These are phyloP conservation scores for Lymantria monacha DNA, from an alignment of 2,888 invertebrate genomes.

Conservation along the genomic window DNA sequence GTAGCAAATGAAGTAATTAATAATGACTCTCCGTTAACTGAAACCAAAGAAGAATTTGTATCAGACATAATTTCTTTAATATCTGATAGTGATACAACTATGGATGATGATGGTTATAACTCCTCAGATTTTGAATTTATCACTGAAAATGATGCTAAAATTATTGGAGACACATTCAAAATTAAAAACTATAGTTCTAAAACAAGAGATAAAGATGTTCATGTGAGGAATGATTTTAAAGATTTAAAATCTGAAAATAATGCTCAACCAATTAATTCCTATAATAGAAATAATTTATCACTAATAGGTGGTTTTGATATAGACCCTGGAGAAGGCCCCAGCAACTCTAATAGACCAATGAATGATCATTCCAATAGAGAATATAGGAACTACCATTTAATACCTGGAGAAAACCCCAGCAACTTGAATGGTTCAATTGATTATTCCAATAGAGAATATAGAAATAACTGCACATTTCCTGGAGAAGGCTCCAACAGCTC, in stretches of 20 bases:
- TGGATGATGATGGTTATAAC: conserved; percentile 45
- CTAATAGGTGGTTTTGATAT: too few relatives aligned
- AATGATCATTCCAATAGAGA: background rate
- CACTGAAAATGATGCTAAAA: conserved; percentile 54
- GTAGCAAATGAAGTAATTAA: background rate
- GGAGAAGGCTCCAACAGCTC: background rate
- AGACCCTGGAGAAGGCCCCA: background rate
- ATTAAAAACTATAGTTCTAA: conserved; percentile 17
- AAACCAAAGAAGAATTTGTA: background rate
- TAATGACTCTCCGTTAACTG: background rate
- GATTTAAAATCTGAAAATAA: background rate
- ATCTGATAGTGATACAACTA: conserved; percentile 8
- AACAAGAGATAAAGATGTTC: background rate
- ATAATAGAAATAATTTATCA: too few relatives aligned
- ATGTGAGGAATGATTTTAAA: background rate
- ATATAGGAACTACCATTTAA: background rate
- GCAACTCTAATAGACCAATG: background rate
- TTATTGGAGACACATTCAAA: conserved; percentile 15
- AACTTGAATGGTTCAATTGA: background rate
- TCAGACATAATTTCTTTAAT: conserved; percentile 9
- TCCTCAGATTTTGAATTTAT: conserved; percentile 72
- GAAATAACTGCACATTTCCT: background rate
- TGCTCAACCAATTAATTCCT: background rate
- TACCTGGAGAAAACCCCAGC: conserved; percentile 17
- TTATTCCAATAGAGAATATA: too few relatives aligned